phyloP scores from a whole-genome alignment of 2,113 vertebrate genomes.

The Stegastes partitus region DNA sequence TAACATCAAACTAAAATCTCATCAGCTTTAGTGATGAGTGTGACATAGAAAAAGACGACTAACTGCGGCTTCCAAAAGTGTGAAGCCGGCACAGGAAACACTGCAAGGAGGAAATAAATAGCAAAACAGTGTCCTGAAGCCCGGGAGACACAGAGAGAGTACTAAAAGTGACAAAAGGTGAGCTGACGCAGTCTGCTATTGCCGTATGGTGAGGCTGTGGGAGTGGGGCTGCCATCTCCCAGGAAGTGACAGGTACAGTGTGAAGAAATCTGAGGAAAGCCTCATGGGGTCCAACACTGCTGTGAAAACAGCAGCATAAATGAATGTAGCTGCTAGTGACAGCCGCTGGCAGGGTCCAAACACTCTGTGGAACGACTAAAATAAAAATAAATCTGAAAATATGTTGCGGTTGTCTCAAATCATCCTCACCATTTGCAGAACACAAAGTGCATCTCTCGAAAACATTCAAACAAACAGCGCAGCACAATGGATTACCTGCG shows the following conservation, averaged over 20 bases:
- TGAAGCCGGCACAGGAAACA: slow-evolving; percentile 42
- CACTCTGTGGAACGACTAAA: slow-evolving; percentile 11
- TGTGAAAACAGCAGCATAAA: slow-evolving; percentile 56
- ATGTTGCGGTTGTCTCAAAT: not conserved
- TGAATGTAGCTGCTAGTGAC: slow-evolving; percentile 52
- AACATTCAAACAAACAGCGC: no score
- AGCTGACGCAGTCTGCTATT: slow-evolving; percentile 16
- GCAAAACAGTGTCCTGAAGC: slow-evolving; percentile 1
- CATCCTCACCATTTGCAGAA: no score
- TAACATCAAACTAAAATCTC: slow-evolving; percentile 22
- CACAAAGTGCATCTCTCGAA: no score
- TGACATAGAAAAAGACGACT: slow-evolving; percentile 27
- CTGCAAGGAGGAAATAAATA: slow-evolving; percentile 32
- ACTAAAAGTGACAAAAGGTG: slow-evolving; percentile 59
- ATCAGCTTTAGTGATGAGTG: slow-evolving; percentile 14
- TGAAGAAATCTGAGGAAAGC: slow-evolving; percentile 56
- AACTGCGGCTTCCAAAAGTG: slow-evolving; percentile 55
- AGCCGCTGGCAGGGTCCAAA: slow-evolving; percentile 20
- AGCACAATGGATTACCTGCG: no score
- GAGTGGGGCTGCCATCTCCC: slow-evolving; percentile 44
- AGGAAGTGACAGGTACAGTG: slow-evolving; percentile 64
- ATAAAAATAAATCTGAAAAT: slow-evolving; percentile 18
- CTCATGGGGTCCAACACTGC: slow-evolving; percentile 51
- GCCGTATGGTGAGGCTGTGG: slow-evolving; percentile 22
- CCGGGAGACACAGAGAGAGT: slow-evolving; percentile 7